These are phyloP conservation scores for Berghia stephanieae DNA, from an alignment of 1,140 invertebrate species.

Conservation along the genomic window DNA sequence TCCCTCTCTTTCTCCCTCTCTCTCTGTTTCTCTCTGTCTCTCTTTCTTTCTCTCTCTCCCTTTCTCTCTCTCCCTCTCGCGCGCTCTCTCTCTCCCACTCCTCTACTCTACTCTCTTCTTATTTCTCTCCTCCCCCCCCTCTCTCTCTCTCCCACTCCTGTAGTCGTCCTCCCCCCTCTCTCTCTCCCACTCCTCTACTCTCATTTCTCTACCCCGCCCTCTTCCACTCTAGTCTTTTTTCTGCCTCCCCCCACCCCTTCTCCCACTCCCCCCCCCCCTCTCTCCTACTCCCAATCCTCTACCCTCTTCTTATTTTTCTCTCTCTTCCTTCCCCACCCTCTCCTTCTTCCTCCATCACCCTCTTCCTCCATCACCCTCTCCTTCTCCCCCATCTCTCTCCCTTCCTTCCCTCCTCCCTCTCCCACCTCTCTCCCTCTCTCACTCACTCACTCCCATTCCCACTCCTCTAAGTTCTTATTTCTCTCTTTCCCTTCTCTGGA, in stretches of 20 bases:
- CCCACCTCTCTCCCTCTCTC: neutral
- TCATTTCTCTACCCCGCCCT: neutral
- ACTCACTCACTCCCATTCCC: no score
- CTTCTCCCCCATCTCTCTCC: neutral
- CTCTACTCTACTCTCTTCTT: neutral
- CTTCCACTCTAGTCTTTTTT: neutral
- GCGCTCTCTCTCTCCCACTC: neutral
- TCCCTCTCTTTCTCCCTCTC: no score
- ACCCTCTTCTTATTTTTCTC: no score
- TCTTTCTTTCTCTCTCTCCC: slow-evolving; percentile 27
- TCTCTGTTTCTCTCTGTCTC: neutral
- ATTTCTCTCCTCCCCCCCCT: neutral
- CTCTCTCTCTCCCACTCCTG: neutral
- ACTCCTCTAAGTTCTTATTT: no score
- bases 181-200: neutral
- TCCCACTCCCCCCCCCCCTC: neutral
- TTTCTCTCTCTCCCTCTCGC: neutral
- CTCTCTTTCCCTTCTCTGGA: no score
- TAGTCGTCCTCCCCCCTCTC: neutral
- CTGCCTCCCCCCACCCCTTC: neutral
- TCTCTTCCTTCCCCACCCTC: neutral
- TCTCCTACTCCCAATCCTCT: neutral
- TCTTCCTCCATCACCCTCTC: neutral
- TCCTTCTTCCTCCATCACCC: neutral
- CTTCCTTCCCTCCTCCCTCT: neutral